A percentile compares a stretch with the other conserved stretches of the same genome.
phyloP scores from a whole-genome alignment of 1,140 invertebrate species.

The Atta colombica region DNA sequence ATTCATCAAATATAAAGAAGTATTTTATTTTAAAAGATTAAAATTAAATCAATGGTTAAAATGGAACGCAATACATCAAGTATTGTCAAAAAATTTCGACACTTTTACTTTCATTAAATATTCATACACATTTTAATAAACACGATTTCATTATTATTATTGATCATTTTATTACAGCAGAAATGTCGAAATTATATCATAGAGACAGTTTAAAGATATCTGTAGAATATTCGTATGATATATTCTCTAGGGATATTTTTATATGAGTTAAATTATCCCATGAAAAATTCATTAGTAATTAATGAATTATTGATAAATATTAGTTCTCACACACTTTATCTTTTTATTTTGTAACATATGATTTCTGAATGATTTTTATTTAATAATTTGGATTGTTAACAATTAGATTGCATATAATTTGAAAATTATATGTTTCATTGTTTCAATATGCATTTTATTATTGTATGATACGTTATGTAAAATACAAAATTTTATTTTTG shows the following conservation, averaged over 20 bases:
- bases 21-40: not conserved
- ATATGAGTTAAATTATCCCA: not conserved
- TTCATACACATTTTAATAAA: constrained; percentile 6
- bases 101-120: too few relatives aligned
- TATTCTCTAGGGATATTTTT: too few relatives aligned
- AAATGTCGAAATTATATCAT: too few relatives aligned
- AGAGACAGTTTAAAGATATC: too few relatives aligned
- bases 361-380: not conserved
- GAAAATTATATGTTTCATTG: not conserved
- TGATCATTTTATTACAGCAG: too few relatives aligned
- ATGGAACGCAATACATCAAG: not conserved
- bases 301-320: not conserved
- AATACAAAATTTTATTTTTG: constrained; percentile 8
- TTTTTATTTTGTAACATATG: not conserved
- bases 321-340: not conserved
- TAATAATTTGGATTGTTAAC: not conserved
- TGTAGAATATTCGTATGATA: too few relatives aligned
- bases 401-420: not conserved
- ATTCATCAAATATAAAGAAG: not conserved
- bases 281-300: not conserved
- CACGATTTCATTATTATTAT: not conserved
- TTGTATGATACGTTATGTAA: not conserved
- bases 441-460: not conserved
- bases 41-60: not conserved
- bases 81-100: not conserved